These are phyloP conservation scores for Drosophila erecta DNA, from an alignment of 1,140 invertebrate genomes.

Conservation along the genomic window DNA sequence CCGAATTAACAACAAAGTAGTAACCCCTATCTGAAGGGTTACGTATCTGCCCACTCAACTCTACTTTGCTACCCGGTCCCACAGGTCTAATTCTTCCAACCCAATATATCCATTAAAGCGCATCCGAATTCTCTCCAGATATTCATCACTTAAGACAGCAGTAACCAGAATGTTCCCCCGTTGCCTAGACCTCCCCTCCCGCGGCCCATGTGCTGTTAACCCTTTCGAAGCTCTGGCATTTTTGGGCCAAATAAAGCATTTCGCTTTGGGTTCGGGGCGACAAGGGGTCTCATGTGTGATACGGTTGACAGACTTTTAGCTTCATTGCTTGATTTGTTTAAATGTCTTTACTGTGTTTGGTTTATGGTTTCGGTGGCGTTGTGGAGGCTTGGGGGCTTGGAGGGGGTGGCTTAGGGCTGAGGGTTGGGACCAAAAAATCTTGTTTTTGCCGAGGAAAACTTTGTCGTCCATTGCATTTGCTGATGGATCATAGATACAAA, in stretches of 20 bases:
- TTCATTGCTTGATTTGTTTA: conserved; percentile 82
- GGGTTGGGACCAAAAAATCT: conserved; percentile 65
- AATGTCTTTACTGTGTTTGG: conserved; percentile 82
- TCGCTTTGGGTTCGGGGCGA: conserved; percentile 32
- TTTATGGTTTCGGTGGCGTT: conserved; percentile 66
- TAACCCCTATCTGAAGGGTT: background rate
- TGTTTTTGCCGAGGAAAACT: conserved; percentile 76
- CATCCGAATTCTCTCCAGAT: conserved; percentile 54
- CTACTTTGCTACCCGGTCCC: conserved; percentile 9
- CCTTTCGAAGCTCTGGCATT: conserved; percentile 44
- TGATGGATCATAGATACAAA: conserved; percentile 78
- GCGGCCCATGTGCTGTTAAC: conserved; percentile 16
- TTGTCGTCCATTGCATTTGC: conserved; percentile 75
- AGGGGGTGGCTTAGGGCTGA: conserved; percentile 5
- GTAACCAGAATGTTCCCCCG: conserved; percentile 24
- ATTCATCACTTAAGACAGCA: conserved; percentile 75
- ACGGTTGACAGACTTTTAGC: conserved; percentile 78
- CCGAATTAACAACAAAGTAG: conserved; percentile 33
- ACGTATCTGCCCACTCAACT: conserved; percentile 18
- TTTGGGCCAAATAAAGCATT: conserved; percentile 75
- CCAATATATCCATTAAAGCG: conserved; percentile 51
- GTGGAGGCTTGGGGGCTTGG: background rate
- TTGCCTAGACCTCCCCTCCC: background rate
- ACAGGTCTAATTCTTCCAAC: conserved; percentile 37
- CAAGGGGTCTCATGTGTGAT: conserved; percentile 61